Conservation (phyloP, 1,140 invertebrate species). For the Dendrolimus punctatus region DNA sequence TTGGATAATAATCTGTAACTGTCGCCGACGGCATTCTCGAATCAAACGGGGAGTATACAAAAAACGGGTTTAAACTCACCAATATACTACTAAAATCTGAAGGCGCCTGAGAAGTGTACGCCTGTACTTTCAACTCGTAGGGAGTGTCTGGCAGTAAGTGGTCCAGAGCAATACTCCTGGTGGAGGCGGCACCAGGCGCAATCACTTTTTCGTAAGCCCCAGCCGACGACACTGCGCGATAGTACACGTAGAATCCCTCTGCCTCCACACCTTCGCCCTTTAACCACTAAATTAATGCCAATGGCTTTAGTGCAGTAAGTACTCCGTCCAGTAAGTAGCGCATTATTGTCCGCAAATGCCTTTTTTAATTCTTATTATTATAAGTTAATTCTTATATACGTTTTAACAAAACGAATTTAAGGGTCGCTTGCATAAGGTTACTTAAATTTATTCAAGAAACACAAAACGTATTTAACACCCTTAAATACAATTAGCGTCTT, state of each 20-base stretch:
- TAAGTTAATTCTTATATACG: no score
- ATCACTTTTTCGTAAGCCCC: slow-evolving; percentile 86
- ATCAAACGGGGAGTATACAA: background rate
- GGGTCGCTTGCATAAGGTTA: no score
- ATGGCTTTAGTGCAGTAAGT: no score
- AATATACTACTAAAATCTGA: slow-evolving; percentile 90
- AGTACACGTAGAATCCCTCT: slow-evolving; percentile 87
- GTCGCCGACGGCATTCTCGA: no score
- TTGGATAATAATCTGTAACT: no score
- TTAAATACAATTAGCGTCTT: no score
- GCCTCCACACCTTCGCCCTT: slow-evolving; percentile 38
- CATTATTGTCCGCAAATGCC: no score
- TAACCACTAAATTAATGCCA: slow-evolving; percentile 33
- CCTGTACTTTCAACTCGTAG: slow-evolving; percentile 94
- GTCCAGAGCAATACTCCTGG: slow-evolving; percentile 78
- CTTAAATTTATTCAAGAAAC: no score
- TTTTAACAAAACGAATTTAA: no score
- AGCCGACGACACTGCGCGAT: slow-evolving; percentile 84
- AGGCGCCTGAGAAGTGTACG: slow-evolving; percentile 89
- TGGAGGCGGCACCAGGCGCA: slow-evolving; percentile 79
- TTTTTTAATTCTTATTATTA: no score
- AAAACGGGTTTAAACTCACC: slow-evolving; percentile 41
- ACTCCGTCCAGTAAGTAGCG: no score
- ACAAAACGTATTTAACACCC: no score
- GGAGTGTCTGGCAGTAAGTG: slow-evolving; percentile 85